Percentiles rank a stretch among this genome's conserved stretches.
Conservation (phyloP, 2,113 vertebrate species). For the Passer montanus region DNA sequence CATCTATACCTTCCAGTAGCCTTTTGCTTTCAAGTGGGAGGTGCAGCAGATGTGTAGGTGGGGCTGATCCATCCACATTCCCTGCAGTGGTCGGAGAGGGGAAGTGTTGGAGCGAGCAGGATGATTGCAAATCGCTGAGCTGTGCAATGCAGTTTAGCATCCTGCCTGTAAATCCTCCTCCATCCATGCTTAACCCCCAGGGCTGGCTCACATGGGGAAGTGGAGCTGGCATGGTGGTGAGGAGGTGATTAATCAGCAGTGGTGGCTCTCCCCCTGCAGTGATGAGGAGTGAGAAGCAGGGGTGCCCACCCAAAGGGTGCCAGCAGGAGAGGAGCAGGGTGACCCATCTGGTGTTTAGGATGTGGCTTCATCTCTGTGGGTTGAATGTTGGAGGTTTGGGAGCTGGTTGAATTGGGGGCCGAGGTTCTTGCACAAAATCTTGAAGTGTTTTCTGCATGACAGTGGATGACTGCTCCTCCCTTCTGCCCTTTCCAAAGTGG, state of each 20-base stretch:
- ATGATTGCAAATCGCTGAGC: neutral
- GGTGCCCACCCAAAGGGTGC: neutral
- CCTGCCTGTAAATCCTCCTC: slow-evolving; percentile 34
- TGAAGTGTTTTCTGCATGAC: neutral
- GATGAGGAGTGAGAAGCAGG: neutral
- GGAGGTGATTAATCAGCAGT: neutral
- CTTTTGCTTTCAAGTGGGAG: neutral
- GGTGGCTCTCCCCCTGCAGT: neutral
- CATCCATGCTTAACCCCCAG: slow-evolving; percentile 14
- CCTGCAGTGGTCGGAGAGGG: rapidly evolving
- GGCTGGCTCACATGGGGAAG: neutral
- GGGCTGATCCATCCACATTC: neutral
- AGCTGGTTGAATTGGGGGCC: rapidly evolving
- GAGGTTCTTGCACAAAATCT: neutral
- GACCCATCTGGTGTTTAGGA: neutral
- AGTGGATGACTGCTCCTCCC: neutral
- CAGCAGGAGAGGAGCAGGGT: neutral
- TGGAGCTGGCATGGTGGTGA: neutral
- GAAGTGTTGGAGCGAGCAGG: neutral
- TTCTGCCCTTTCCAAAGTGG: neutral
- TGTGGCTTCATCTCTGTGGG: neutral
- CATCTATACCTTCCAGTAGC: neutral
- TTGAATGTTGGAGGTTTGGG: neutral
- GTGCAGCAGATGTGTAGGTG: neutral
- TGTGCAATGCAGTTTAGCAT: neutral